phyloP scores from a whole-genome alignment of 2,888 invertebrate genomes.

The Chesias legatella region DNA sequence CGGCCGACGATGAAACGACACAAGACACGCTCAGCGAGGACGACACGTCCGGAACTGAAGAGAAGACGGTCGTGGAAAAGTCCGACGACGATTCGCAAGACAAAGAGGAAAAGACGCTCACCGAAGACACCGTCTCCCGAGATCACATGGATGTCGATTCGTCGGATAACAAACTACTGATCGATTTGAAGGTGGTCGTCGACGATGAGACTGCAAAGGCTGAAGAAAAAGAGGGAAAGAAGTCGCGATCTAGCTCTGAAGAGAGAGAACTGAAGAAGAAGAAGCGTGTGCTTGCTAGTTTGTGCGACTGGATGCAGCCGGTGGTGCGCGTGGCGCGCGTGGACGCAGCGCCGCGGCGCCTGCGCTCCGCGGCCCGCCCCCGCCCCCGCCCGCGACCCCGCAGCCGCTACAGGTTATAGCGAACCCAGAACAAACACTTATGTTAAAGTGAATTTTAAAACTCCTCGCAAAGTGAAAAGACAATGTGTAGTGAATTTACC shows the following conservation, averaged over 20 bases:
- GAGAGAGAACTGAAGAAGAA: conserved; percentile 52
- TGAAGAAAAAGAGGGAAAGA: conserved; percentile 39
- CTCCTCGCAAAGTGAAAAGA: conserved; percentile 14
- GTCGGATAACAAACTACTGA: conserved; percentile 36
- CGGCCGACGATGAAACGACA: conserved; percentile 55
- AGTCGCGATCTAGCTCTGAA: conserved; percentile 46
- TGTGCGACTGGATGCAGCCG: conserved; percentile 79
- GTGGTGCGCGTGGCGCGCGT: conserved; percentile 84
- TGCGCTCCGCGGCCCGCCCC: conserved; percentile 57
- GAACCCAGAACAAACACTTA: conserved; percentile 15
- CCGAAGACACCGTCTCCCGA: conserved; percentile 29
- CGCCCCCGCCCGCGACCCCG: conserved; percentile 38
- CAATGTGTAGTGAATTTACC: conserved; percentile 7
- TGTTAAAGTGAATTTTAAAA: conserved; percentile 10
- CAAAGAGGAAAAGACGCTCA: conserved; percentile 21
- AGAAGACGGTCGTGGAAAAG: conserved; percentile 34
- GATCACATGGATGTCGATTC: conserved; percentile 33
- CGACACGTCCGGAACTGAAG: conserved; percentile 47
- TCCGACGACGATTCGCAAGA: conserved; percentile 37
- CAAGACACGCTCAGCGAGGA: conserved; percentile 58
- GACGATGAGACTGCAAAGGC: conserved; percentile 42
- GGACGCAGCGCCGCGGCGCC: conserved; percentile 59
- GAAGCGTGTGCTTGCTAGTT: conserved; percentile 49
- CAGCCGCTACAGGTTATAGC: conserved; percentile 48
- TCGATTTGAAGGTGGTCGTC: conserved; percentile 44